phyloP scores from a whole-genome alignment of 1,140 invertebrate species.

The Sitophilus oryzae region DNA sequence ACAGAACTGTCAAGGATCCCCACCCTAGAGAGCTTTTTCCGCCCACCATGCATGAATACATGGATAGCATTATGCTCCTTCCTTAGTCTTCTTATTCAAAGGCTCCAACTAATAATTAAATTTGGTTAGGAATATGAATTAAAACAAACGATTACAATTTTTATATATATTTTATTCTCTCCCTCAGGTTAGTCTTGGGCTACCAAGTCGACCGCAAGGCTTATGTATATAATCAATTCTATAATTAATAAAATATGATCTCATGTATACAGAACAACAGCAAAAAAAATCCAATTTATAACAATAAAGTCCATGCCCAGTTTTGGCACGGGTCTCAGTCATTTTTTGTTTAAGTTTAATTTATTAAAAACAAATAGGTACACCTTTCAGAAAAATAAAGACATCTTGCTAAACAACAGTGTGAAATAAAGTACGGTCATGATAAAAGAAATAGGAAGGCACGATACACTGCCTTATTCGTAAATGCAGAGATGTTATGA shows the following conservation, averaged over 20 bases:
- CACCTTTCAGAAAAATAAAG: slow-evolving; percentile 17
- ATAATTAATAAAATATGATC: slow-evolving; percentile 21
- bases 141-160: slow-evolving; percentile 21
- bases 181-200: slow-evolving; percentile 44
- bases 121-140: too few relatives aligned
- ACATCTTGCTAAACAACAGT: slow-evolving; percentile 11
- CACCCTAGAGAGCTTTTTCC: too few relatives aligned
- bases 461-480: slow-evolving; percentile 38
- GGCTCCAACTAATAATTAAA: too few relatives aligned
- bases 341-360: slow-evolving; percentile 3
- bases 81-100: too few relatives aligned
- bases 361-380: slow-evolving; percentile 7
- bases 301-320: slow-evolving; percentile 23
- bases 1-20: too few relatives aligned
- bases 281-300: slow-evolving; percentile 33
- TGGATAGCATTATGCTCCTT: too few relatives aligned
- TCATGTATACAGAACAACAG: slow-evolving; percentile 32
- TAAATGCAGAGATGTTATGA: slow-evolving; percentile 41
- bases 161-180: slow-evolving; percentile 40
- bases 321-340: slow-evolving; percentile 14
- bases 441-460: slow-evolving; percentile 41
- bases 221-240: slow-evolving; percentile 32
- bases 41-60: too few relatives aligned
- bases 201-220: slow-evolving; percentile 43
- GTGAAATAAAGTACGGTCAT: slow-evolving; percentile 35